Evolutionary conservation across 2,113 vertebrate species (phyloP), one percentile per base, ranked within the genome.

Genomic region (Spea multiplicata): DNA sequence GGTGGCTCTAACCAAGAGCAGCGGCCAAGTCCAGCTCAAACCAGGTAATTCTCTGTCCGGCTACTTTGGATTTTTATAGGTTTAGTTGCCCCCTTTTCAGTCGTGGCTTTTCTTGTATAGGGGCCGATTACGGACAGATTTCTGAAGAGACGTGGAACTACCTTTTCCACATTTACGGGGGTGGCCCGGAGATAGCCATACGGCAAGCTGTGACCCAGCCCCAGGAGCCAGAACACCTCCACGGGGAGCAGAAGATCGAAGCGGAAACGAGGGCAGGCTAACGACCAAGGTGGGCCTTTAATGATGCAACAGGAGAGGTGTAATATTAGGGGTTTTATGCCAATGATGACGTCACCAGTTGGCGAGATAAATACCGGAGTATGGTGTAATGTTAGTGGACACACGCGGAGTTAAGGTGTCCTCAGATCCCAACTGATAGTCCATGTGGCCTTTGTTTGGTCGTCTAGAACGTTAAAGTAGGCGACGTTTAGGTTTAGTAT

Each of bases 81-180:
- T 52, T 52, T 52, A 52, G 6, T 59, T 13, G 55, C 55, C 14
- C 14, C 55, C 10, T 59, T 53, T 10, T 10, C n/a, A 6, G 5
- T 17, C 13, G 17, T 5, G 61, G n/a, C n/a, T 8, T 5, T 53
- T 62, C 48, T 14, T 70, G 53, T 3, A 0, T 89, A 99, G 97
- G 97, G 14, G 97, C 97, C 0, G 97, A 99, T 87, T 99, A 98
- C 0, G 97, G 97, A 71, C 97, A 99, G 91, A 99, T 99, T 66
- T 99, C 97, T 0, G 96, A 98, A 88, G 97, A 98, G 89, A 99
- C 97, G 0, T 99, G 97, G 97, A 85, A 87, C 78, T 99, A 98
- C 85, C 85, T 99, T 71, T 88, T 93, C 86, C 91, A 84, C 0
- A 91, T 98, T 64, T 99, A 99, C 0, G 90, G 95, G 0, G 97